Percentiles rank a stretch among this genome's conserved stretches.
Evolutionary conservation across 2,888 invertebrate species (phyloP).

Genomic region (Tricholauxania praeusta): DNA sequence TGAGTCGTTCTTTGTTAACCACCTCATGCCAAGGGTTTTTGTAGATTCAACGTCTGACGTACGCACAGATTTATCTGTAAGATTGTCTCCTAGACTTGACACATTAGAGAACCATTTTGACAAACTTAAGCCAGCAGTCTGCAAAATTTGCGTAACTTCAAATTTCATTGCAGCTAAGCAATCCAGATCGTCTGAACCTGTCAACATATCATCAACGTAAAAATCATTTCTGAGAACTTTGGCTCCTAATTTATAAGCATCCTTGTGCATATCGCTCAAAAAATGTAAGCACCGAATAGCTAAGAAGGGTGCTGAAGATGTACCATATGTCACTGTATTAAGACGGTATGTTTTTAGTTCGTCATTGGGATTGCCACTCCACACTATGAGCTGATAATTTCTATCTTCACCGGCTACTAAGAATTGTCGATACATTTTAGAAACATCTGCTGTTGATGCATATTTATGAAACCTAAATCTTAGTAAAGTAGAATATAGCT

Average conservation of each 20-base stretch:
- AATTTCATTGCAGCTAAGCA: not conserved
- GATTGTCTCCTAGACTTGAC: not conserved
- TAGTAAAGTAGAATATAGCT: conserved; percentile 9
- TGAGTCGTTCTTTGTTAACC: not conserved
- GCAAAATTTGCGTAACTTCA: not conserved
- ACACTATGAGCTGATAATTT: conserved; percentile 35
- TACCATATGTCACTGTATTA: conserved; percentile 39
- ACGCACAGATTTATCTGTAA: conserved; percentile 19
- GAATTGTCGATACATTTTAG: conserved; percentile 39
- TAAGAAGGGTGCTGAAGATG: not conserved
- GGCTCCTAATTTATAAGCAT: conserved; percentile 43
- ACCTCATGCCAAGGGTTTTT: conserved; percentile 33
- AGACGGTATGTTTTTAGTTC: not conserved
- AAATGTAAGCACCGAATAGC: conserved; percentile 29
- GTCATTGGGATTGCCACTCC: not conserved
- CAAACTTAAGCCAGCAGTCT: conserved; percentile 27
- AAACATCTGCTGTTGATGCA: conserved; percentile 9
- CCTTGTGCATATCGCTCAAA: conserved; percentile 38
- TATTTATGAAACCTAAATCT: too few species aligned
- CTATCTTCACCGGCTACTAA: conserved; percentile 25
- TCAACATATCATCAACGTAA: conserved; percentile 49
- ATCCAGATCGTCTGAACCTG: conserved; percentile 20
- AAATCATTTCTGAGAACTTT: conserved; percentile 42
- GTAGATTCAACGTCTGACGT: conserved; percentile 28
- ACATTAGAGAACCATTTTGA: conserved; percentile 38